phyloP scores from a whole-genome alignment of 2,888 invertebrate genomes.

The Chalcosyrphus nemorum region DNA sequence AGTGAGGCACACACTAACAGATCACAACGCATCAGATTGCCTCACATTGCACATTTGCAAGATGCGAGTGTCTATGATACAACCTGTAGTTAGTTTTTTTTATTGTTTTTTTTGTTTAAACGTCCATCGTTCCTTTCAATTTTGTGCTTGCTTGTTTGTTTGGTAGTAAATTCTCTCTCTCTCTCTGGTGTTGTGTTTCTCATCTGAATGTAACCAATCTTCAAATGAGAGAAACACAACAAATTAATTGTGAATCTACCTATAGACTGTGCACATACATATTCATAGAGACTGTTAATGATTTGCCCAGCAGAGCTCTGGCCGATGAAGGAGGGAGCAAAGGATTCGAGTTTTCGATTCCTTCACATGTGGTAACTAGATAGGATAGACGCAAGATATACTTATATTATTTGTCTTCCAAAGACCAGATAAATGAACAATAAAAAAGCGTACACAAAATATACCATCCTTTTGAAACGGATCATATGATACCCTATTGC shows the following conservation, averaged over 20 bases:
- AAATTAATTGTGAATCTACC: neutral
- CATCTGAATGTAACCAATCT: slow-evolving; percentile 20
- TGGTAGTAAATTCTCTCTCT: neutral
- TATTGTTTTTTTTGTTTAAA: neutral
- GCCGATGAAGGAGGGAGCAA: neutral
- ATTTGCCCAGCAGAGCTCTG: neutral
- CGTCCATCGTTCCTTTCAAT: neutral
- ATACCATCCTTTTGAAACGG: too few relatives aligned
- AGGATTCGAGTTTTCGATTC: too few relatives aligned
- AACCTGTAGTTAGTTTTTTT: neutral
- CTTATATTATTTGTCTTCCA: too few relatives aligned
- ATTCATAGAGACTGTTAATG: neutral
- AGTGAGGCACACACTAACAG: slow-evolving; percentile 22
- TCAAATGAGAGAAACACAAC: slow-evolving; percentile 10
- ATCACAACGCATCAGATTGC: slow-evolving; percentile 28
- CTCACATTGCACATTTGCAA: slow-evolving; percentile 29
- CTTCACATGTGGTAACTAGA: neutral
- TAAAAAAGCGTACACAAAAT: too few relatives aligned
- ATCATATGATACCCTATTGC: too few relatives aligned
- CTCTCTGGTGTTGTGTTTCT: neutral
- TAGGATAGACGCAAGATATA: too few relatives aligned
- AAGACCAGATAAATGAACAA: too few relatives aligned
- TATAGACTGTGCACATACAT: neutral
- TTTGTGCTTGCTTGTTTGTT: neutral
- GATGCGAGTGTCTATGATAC: neutral